Evolutionary conservation across 2,888 invertebrate species (phyloP).

Genomic region (Acanthosepion pharaonis): DNA sequence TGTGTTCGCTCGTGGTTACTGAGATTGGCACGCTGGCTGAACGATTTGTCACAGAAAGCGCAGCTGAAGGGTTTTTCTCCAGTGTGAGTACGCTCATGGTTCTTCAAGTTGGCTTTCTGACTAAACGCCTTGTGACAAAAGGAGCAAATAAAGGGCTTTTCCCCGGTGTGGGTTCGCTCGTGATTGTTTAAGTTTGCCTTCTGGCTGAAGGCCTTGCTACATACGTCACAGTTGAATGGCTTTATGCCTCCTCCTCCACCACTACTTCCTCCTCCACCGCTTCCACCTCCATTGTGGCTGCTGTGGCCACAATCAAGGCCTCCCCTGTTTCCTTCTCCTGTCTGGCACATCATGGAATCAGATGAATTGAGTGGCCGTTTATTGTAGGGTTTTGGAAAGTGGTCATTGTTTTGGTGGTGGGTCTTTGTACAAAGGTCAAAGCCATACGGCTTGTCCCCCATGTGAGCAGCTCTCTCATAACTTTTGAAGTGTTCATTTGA

Average conservation of each 20-base stretch:
- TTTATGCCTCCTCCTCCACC: neutral
- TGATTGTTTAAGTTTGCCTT: constrained; percentile 41
- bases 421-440: constrained; percentile 38
- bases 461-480: constrained; percentile 38
- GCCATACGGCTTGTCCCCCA: neutral
- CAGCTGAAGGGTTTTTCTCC: constrained; percentile 42
- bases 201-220: constrained; percentile 41
- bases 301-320: constrained; percentile 35
- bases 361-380: neutral
- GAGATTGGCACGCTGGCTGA: constrained; percentile 44
- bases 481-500: constrained; percentile 41
- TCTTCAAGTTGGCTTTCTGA: constrained; percentile 42
- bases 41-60: constrained; percentile 40
- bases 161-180: constrained; percentile 23
- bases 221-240: constrained; percentile 39
- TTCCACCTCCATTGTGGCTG: neutral
- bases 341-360: constrained; percentile 24
- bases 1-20: constrained; percentile 45
- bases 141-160: neutral
- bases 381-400: neutral
- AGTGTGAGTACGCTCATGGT: constrained; percentile 23
- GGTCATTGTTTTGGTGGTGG: neutral
- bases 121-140: constrained; percentile 43
- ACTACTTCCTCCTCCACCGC: neutral
- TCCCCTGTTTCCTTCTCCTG: neutral